Base-by-base conservation (phyloP, 53 echinoderm and acorn worm species). In the Zoroaster sp. region DNA sequence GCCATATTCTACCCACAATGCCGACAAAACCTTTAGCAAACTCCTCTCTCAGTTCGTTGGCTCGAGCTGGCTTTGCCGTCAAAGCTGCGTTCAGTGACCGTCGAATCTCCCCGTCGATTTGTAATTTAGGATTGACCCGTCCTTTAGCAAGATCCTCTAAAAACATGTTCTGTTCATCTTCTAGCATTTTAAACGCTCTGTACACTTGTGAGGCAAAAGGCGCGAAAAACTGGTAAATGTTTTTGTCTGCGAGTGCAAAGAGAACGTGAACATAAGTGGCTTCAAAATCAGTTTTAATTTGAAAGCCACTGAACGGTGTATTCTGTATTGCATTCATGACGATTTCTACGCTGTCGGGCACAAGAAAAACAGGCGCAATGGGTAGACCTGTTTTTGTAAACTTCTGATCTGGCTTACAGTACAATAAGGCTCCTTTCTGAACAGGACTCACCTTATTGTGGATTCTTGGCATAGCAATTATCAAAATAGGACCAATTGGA, bases 1-100 rank as follows among this genome's bases (percentile, higher is more conserved):
- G 88, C 88, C 88, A 88, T n/a, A 88, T 72, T 30, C 88, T 75
- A 17, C 44, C 23, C 43, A 88, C 77, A 32, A 88, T 83, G 8
- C 82, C 90, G 1, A 52, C 54, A 41, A 90, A 90, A 14, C 90
- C 83, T 34, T 63, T 71, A 28, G 49, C 46, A 69, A 90, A 90
- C 51, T 90, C 90, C 30, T 15, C 10, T 34, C 81, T 38, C 17
- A 90, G 90, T 68, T 90, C 51, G 17, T 72, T 63, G 4, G 83
- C 83, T 20, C 90, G 51, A 4, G n/a, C 20, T 54, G 90, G 90
- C 17, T 82, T 74, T 30, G 90, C 82, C 4, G 66, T 46, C n/a
- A 90, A 23, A 18, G 9, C 55, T 28, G 34, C 76, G 15, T 88
- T 40, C 42, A 75, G 45, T 12, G 23, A 37, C 0, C 38, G 39